Base-by-base conservation (phyloP, 1,140 invertebrate genomes). In the Zaprionus nigranus region DNA sequence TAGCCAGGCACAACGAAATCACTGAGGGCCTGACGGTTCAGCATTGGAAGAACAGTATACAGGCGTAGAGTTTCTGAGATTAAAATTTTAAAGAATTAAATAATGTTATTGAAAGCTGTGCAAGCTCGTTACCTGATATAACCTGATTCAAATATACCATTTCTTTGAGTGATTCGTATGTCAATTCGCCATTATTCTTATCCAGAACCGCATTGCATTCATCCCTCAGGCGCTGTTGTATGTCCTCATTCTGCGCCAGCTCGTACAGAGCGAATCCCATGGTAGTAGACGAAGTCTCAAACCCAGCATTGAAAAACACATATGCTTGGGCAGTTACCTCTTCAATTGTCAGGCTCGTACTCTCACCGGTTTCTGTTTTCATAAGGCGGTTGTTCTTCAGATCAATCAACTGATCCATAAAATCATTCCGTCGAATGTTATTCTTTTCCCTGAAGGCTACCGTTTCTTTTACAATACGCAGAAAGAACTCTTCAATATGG, bases 261-360 rank as follows among this genome's bases (percentile, higher is more conserved):
- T 93, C 93, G 73, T 94, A 95, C 0, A 94, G 62, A 5, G 93
- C 85, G 66, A 94, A 94, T 12, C 93, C 92, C 74, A 95, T 90
- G 0, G 94, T 93, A 1, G 93, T 94, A 3, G 94, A 94, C 0
- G 95, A 95, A 0, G 95, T 95, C 66, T 96, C 95, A 70, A 94
- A 96, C 7, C 95, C 95, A 56, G 94, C 95, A 4, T 93, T 72
- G 58, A 94, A 94, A 62, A 95, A 95, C 0, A 94, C 73, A 57
- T 94, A 94, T 0, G 93, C 83, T 82, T 95, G 93, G 0, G 93
- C 93, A 3, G 92, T 91, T 1, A 94, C 83, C 58, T 92, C 78
- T 24, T 90, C 91, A n/a, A 92, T 73, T 0, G 82, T 90, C 9
- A 92, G 58, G 11, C 61, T 83, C 7, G 59, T 75, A 3, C 65